Conservation (phyloP, 2,113 vertebrate genomes). For the Seriola rivoliana region DNA sequence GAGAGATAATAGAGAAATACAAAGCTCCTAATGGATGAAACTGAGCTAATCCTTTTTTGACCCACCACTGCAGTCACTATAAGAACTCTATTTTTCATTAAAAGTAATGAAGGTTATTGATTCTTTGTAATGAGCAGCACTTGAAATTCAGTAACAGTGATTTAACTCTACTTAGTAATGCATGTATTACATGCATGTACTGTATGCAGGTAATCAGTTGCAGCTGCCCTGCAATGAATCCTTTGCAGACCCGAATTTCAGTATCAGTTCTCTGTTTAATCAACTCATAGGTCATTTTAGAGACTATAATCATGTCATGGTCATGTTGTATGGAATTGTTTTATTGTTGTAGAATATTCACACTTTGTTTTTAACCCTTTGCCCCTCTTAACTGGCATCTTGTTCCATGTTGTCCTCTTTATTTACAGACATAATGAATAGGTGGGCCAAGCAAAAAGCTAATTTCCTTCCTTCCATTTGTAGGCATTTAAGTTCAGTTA, state of each 20-base stretch:
- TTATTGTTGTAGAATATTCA: neutral
- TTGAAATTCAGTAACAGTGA: neutral
- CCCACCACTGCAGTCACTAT: constrained; percentile 4
- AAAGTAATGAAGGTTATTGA: constrained; percentile 32
- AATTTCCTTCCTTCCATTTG: neutral
- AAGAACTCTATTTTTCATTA: constrained; percentile 31
- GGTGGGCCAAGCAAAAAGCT: no score
- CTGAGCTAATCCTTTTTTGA: constrained; percentile 38
- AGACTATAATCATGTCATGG: no score
- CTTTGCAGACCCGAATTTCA: neutral
- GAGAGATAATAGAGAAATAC: neutral
- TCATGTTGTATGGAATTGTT: neutral
- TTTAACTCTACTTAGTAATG: neutral
- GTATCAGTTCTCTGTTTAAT: neutral
- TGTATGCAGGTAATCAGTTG: neutral
- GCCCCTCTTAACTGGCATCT: no score
- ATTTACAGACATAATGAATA: no score
- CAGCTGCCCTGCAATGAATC: neutral
- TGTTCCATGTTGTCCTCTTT: neutral
- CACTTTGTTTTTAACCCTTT: no score
- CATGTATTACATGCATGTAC: neutral
- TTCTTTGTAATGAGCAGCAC: constrained; percentile 14
- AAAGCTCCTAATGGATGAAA: constrained; percentile 11
- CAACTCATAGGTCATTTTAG: no score
- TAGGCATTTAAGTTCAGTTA: neutral